These are phyloP conservation scores for Drosophila suzukii DNA, from an alignment of 1,140 invertebrate species.

Conservation along the genomic window DNA sequence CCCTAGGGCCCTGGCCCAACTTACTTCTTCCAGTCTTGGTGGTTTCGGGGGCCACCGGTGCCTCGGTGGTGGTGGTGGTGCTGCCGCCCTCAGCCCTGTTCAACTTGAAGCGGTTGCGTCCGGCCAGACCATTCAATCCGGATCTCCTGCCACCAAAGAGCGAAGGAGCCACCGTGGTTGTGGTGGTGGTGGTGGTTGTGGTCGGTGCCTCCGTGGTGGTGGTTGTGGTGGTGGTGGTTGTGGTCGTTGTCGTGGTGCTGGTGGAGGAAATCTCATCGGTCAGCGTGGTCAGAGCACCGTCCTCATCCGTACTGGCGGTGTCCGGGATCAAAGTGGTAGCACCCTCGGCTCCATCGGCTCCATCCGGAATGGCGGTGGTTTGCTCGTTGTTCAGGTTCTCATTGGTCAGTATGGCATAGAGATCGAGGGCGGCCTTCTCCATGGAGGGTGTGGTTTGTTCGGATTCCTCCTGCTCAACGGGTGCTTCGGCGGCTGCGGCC, in stretches of 20 bases:
- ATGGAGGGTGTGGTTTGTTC: constrained; percentile 88
- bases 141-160: constrained; percentile 80
- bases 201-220: constrained; percentile 85
- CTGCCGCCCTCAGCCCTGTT: constrained; percentile 62
- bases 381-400: constrained; percentile 89
- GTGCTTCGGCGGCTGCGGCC: not conserved
- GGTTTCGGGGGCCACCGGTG: constrained; percentile 63
- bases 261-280: constrained; percentile 77
- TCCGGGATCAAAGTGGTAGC: constrained; percentile 76
- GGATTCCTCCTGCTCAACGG: constrained; percentile 81
- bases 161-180: constrained; percentile 85
- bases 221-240: constrained; percentile 86
- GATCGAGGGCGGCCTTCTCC: constrained; percentile 92
- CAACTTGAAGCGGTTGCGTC: constrained; percentile 81
- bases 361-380: constrained; percentile 45
- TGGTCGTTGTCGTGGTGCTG: constrained; percentile 85
- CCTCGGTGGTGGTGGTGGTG: constrained; percentile 83
- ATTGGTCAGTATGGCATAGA: constrained; percentile 91
- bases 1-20: constrained; percentile 2
- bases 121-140: constrained; percentile 49
- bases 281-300: constrained; percentile 79
- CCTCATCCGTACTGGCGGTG: constrained; percentile 83
- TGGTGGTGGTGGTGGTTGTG: constrained; percentile 85
- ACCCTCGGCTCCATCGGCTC: constrained; percentile 48
- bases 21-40: constrained; percentile 79